A percentile compares a stretch with the other conserved stretches of the same genome.
These are phyloP conservation scores for Diadegma fenestrale DNA, from an alignment of 2,888 invertebrate species.

Conservation along the genomic window DNA sequence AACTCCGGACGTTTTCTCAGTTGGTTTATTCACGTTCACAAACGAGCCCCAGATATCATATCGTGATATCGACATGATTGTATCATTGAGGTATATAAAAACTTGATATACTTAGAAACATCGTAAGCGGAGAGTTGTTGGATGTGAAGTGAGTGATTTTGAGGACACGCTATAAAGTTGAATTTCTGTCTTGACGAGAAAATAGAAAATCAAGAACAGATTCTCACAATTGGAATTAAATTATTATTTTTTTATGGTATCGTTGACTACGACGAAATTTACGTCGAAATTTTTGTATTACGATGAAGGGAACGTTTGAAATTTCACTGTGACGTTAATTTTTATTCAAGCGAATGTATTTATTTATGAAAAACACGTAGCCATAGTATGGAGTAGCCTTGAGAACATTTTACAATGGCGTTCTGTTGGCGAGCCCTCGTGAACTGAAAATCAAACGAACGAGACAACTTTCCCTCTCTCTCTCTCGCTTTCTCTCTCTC, in stretches of 20 bases:
- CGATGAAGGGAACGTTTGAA: not conserved
- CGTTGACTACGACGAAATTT: not conserved
- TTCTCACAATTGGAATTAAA: not conserved
- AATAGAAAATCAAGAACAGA: not conserved
- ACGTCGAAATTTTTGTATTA: too few relatives aligned
- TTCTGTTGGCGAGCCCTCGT: conserved; percentile 52
- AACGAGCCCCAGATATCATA: conserved; percentile 7
- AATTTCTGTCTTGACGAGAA: not conserved
- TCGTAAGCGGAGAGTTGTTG: not conserved
- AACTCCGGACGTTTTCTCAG: conserved; percentile 38
- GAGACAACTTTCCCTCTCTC: conserved; percentile 45
- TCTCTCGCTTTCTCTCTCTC: conserved; percentile 14
- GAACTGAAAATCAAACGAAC: conserved; percentile 43
- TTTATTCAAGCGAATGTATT: not conserved
- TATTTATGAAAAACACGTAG: conserved; percentile 15
- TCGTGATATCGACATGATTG: conserved; percentile 1
- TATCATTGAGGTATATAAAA: conserved; percentile 4
- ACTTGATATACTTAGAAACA: not conserved
- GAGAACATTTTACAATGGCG: conserved; percentile 16
- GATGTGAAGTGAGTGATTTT: not conserved
- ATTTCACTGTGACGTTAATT: not conserved
- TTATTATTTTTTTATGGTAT: not conserved
- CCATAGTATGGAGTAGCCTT: not conserved
- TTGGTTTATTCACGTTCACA: conserved; percentile 1
- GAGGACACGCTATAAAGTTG: not conserved